Evolutionary conservation across 2,113 vertebrate species (phyloP), one percentile per base, ranked within the genome.

Genomic region (Promerops cafer): DNA sequence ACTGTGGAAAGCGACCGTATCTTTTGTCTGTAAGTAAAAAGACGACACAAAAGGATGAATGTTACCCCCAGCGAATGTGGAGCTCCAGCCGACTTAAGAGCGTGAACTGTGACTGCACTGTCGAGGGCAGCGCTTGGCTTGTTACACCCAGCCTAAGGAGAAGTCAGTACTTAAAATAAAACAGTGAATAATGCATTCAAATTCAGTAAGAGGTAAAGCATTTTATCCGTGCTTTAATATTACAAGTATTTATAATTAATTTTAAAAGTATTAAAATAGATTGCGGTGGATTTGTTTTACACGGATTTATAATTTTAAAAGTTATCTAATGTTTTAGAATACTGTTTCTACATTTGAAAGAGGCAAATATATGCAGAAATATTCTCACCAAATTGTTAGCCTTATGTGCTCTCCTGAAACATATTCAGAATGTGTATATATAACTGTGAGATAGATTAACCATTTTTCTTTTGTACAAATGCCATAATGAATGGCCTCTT

Each of bases 1-100:
- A 33, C 84, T 92, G 76, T 80, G 93, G 66, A 87, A 86, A 76
- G 53, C 3, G 19, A 79, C 72, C 52, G 20, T 60, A 57, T 93
- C 90, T 93, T 92, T 94, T 96, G 90, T 94, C 49, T 88, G 94
- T 75, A 57, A 89, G 91, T 64, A 37, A 83, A 86, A 89, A 64
- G 83, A 59, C 83, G 69, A 76, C 44, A 92, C 80, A 93, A 94
- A 93, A 49, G 89, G 82, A 87, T 8, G 69, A 92, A 84, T 84
- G 72, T 88, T 91, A 70, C 88, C 76, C 76, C 75, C 65, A 63
- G 50, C 90, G 92, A 89, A 88, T 64, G 76, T 71, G 64, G 90
- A 83, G 72, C 64, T 93, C 96, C 90, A 88, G 6, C 88, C 2
- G 28, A 64, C 93, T 87, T 87, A 68, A 71, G 92, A 90, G 85